A percentile compares a stretch with the other conserved stretches of the same genome.
Conservation (phyloP, 2,888 invertebrate genomes). For the Unio delphinus region DNA sequence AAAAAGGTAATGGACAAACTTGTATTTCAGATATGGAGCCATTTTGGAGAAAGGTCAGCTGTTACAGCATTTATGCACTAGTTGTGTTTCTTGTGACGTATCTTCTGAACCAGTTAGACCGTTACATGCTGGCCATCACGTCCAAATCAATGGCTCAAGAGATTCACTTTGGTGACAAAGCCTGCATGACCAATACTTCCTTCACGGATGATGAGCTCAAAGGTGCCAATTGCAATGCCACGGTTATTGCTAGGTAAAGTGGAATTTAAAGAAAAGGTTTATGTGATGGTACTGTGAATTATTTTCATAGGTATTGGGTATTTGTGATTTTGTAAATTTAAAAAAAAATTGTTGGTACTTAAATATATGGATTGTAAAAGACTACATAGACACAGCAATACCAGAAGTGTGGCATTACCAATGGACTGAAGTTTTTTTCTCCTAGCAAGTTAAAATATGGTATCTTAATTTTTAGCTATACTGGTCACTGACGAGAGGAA, state of each 20-base stretch:
- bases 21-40: slow-evolving; percentile 9
- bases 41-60: slow-evolving; percentile 22
- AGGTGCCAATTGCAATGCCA: slow-evolving; percentile 41
- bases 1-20: too few species aligned
- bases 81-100: slow-evolving; percentile 62
- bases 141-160: slow-evolving; percentile 66
- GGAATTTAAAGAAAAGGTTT: not conserved
- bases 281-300: not conserved
- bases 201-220: slow-evolving; percentile 29
- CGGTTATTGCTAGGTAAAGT: slow-evolving; percentile 19
- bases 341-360: too few species aligned
- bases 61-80: slow-evolving; percentile 62
- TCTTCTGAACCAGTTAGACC: slow-evolving; percentile 67
- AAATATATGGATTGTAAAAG: too few species aligned
- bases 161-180: slow-evolving; percentile 65
- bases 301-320: not conserved
- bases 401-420: too few species aligned
- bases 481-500: too few species aligned
- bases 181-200: slow-evolving; percentile 55
- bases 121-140: slow-evolving; percentile 65
- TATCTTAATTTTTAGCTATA: too few species aligned
- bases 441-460: too few species aligned
- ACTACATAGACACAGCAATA: too few species aligned
- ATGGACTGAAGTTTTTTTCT: too few species aligned
- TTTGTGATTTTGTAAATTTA: not conserved